These are phyloP conservation scores for Caretta caretta DNA, from an alignment of 2,113 vertebrate genomes.

Conservation along the genomic window DNA sequence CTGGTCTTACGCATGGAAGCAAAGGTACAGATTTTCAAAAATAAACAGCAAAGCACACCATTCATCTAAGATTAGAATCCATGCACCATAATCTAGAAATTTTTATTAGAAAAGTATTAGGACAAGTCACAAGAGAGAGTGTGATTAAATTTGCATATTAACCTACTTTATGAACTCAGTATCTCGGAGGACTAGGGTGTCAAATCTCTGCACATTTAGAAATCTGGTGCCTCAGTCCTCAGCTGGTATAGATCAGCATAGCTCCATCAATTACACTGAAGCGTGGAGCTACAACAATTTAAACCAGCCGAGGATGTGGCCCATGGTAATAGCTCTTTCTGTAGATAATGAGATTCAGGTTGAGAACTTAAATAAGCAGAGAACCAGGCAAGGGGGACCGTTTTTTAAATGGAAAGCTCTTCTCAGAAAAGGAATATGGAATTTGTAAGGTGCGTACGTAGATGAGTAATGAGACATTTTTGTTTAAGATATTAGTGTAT, in stretches of 20 bases:
- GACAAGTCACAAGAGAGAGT: constrained; percentile 12
- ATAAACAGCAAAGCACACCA: not conserved
- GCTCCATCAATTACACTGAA: not conserved
- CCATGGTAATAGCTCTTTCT: not conserved
- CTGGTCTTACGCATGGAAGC: not conserved
- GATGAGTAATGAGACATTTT: not conserved
- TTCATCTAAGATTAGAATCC: constrained; percentile 30
- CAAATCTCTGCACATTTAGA: not conserved
- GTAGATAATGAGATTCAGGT: constrained; percentile 4
- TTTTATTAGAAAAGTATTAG: constrained; percentile 31
- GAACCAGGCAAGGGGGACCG: not conserved
- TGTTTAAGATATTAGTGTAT: not conserved
- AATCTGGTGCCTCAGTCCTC: not conserved
- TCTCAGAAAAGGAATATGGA: not conserved
- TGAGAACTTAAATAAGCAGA: not conserved
- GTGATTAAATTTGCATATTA: constrained; percentile 19
- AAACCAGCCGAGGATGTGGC: not conserved
- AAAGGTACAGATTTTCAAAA: not conserved
- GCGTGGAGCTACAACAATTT: not conserved
- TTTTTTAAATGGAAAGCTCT: not conserved
- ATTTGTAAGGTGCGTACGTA: not conserved
- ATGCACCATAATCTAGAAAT: not conserved
- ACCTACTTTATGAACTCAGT: constrained; percentile 1
- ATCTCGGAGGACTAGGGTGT: not conserved
- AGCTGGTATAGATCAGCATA: not conserved